Evolutionary conservation across 2,797 vertebrate genomes (phyloP).

Genomic region (Catostomus latipinnis): DNA sequence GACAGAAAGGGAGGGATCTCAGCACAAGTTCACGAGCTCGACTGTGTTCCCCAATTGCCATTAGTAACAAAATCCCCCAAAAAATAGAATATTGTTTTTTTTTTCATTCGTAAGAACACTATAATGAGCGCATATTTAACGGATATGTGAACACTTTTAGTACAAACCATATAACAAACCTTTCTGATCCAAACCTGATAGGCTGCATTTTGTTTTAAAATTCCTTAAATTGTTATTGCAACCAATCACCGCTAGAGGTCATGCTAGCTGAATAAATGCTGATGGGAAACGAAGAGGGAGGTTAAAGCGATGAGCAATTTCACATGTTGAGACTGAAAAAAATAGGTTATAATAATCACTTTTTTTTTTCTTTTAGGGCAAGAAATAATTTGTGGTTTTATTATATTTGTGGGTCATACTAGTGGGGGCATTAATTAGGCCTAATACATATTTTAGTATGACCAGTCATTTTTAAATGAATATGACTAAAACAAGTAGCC

Average conservation of each 20-base stretch:
- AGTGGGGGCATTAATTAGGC: too few relatives aligned
- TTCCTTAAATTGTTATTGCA: conserved; percentile 34
- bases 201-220: not conserved
- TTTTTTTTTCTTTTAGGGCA: not conserved
- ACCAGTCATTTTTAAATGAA: too few relatives aligned
- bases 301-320: not conserved
- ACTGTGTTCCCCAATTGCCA: not conserved
- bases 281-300: not conserved
- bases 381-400: too few relatives aligned
- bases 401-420: too few relatives aligned
- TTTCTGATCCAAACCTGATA: not conserved
- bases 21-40: not conserved
- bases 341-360: not conserved
- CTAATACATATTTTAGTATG: too few relatives aligned
- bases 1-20: conserved; percentile 45
- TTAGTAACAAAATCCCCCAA: not conserved
- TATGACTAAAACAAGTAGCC: not conserved
- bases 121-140: not conserved
- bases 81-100: too few relatives aligned
- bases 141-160: too few relatives aligned
- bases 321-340: not conserved
- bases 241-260: conserved; percentile 70
- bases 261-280: conserved; percentile 63
- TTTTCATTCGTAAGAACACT: too few relatives aligned
- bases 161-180: too few relatives aligned